phyloP scores from a whole-genome alignment of 2,888 invertebrate genomes.

The Ligdia adustata region DNA sequence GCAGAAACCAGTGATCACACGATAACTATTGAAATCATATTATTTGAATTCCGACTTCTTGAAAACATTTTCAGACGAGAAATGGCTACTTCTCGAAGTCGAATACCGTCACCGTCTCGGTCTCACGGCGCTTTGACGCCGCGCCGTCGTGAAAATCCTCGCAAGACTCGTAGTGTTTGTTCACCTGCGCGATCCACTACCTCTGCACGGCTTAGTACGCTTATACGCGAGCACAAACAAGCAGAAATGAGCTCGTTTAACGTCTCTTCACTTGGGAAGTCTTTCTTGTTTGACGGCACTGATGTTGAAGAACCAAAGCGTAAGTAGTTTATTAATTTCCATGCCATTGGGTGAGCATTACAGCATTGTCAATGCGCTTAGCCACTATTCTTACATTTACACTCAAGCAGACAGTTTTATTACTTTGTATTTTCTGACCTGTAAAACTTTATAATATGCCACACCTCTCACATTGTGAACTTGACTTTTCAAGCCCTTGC shows the following conservation, averaged over 20 bases:
- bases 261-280: slow-evolving; percentile 59
- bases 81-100: slow-evolving; percentile 54
- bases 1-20: no score
- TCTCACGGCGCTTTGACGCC: slow-evolving; percentile 55
- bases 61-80: slow-evolving; percentile 23
- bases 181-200: slow-evolving; percentile 56
- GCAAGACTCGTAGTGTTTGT: slow-evolving; percentile 56
- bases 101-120: slow-evolving; percentile 63
- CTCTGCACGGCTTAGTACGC: slow-evolving; percentile 54
- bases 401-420: no score
- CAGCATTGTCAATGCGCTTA: no score
- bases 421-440: no score
- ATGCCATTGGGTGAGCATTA: no score
- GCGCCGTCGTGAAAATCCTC: slow-evolving; percentile 41
- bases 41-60: no score
- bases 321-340: slow-evolving; percentile 57
- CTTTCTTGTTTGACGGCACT: slow-evolving; percentile 65
- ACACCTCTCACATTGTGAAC: no score
- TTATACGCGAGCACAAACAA: slow-evolving; percentile 51
- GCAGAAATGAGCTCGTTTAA: slow-evolving; percentile 50
- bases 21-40: no score
- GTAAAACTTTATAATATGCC: no score
- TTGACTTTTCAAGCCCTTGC: no score
- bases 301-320: slow-evolving; percentile 65
- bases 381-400: no score